phyloP scores from a whole-genome alignment of 2,113 vertebrate genomes.

The Stigmatopora argus region DNA sequence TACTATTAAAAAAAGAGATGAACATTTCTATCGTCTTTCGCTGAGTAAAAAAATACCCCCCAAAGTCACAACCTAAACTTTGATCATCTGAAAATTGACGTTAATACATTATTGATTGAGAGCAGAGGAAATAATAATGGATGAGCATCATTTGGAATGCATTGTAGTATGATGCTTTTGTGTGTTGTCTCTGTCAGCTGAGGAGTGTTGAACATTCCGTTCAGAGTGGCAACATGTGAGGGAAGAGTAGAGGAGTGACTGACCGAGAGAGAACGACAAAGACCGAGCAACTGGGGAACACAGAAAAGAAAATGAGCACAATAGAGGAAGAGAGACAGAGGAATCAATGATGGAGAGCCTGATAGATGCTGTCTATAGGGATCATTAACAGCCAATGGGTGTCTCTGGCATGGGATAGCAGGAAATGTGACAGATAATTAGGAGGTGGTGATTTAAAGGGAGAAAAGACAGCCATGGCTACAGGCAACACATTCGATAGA shows the following conservation, averaged over 20 bases:
- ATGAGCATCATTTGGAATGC: slow-evolving; percentile 26
- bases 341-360: slow-evolving; percentile 68
- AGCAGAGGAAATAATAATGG: slow-evolving; percentile 19
- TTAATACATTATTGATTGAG: slow-evolving; percentile 25
- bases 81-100: slow-evolving; percentile 18
- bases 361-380: slow-evolving; percentile 72
- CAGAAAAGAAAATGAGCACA: slow-evolving; percentile 24
- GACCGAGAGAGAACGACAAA: slow-evolving; percentile 27
- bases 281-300: slow-evolving; percentile 20
- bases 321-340: slow-evolving; percentile 28
- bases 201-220: slow-evolving; percentile 8
- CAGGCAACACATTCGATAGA: slow-evolving; percentile 68
- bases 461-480: slow-evolving; percentile 63
- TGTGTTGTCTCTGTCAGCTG: slow-evolving; percentile 15
- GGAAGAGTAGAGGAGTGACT: slow-evolving; percentile 22
- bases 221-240: slow-evolving; percentile 37
- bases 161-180: slow-evolving; percentile 41
- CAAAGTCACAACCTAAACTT: neutral
- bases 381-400: slow-evolving; percentile 76
- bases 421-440: slow-evolving; percentile 79
- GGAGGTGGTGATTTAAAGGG: slow-evolving; percentile 73
- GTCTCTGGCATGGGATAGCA: slow-evolving; percentile 71
- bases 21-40: slow-evolving; percentile 1
- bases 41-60: slow-evolving; percentile 21
- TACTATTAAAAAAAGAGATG: slow-evolving; percentile 39